Conservation (phyloP, 1,140 invertebrate genomes). For the Macrosteles quadrilineatus region DNA sequence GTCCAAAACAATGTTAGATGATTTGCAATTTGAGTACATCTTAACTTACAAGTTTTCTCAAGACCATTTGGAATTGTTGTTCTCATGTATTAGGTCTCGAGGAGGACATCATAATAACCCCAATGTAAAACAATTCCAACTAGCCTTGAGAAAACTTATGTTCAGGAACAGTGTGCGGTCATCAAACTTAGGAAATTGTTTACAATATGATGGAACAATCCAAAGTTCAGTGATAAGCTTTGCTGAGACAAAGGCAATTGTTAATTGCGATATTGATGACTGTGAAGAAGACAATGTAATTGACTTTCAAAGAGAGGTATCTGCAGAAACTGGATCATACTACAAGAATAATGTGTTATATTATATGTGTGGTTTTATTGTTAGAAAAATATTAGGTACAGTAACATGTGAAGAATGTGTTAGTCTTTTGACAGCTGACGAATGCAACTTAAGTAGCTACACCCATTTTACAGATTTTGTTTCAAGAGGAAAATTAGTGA, state of each 20-base stretch:
- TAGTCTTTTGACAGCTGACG: too few relatives aligned
- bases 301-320: neutral
- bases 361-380: too few relatives aligned
- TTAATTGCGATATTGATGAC: neutral
- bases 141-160: neutral
- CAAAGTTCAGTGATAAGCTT: neutral
- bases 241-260: neutral
- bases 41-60: neutral
- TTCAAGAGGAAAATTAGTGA: neutral
- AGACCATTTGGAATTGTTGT: too few relatives aligned
- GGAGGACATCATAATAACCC: neutral
- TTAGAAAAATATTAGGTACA: too few relatives aligned
- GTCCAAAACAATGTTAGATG: too few relatives aligned
- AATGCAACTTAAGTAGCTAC: neutral
- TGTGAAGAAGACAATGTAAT: neutral
- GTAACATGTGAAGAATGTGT: too few relatives aligned
- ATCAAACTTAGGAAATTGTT: neutral
- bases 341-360: too few relatives aligned
- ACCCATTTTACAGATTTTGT: too few relatives aligned
- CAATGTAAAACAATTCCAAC: neutral
- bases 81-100: neutral
- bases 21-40: constrained; percentile 36
- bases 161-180: neutral
- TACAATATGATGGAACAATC: neutral
- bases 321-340: neutral